Base-by-base conservation (phyloP, 2,113 vertebrate genomes). In the Cynopterus brachyotis region DNA sequence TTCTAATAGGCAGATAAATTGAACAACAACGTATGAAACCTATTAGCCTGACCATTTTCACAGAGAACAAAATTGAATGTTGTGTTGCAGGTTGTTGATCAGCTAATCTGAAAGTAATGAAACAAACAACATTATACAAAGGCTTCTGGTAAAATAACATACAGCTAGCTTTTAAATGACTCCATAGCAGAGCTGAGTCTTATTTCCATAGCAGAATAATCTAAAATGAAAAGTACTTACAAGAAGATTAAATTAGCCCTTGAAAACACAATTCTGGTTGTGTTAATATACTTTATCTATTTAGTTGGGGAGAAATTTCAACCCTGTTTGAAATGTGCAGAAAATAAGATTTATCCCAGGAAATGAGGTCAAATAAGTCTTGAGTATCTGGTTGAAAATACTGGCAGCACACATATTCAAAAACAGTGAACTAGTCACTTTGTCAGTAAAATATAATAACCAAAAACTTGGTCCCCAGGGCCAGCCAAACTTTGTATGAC, bases 1-100 rank as follows among this genome's bases (percentile, higher is more conserved):
- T 89, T 91, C 96, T 98, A 98, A 98, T 81, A 96, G 83, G 78
- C 97, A 97, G 6, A 53, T 94, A 98, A 98, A 98, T 95, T 96
- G 91, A 98, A 96, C 73, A 91, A 97, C 22, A 92, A 50, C 5
- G 32, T 76, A 95, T 95, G 95, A 98, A 98, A n/a, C 6, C 42
- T 95, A 98, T 97, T 98, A 98, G 86, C 78, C 90, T 92, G 70
- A 86, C 28, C 86, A 64, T 80, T 97, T 97, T 96, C 98, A 96
- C 78, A 95, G 70, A 57, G 88, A 96, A 93, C 37, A 59, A 95
- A 97, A 98, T 57, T 70, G 67, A 32, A 95, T 92, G 60, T 85
- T 92, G 57, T 72, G 84, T 95, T 97, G 40, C 78, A 95, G 55
- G 37, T 30, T 97, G 84, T 92, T 98, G 84, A 85, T 96, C 92